Evolutionary conservation across 2,888 invertebrate genomes (phyloP).

Genomic region (Diaphora mendica): DNA sequence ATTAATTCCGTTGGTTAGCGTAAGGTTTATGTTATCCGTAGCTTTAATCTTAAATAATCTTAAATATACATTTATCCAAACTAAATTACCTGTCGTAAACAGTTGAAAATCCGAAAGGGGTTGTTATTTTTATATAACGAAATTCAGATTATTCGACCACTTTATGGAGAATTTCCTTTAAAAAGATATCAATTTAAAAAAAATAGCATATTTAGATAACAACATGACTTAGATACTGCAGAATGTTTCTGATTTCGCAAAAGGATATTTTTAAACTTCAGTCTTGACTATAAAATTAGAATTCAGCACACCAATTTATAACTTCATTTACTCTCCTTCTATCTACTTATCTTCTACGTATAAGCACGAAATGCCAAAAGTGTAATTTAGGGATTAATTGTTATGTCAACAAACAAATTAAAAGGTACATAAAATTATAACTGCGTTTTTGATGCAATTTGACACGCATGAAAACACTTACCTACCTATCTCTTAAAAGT

Average conservation of each 20-base stretch:
- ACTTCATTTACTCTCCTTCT: background rate
- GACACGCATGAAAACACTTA: background rate
- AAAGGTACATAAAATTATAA: background rate
- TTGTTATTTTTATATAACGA: background rate
- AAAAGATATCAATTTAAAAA: too few species aligned
- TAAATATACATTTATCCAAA: conserved; percentile 53
- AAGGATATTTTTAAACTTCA: background rate
- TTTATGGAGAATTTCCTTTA: background rate
- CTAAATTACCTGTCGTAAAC: conserved; percentile 34
- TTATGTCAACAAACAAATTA: background rate
- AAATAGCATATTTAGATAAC: too few species aligned
- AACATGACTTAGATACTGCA: too few species aligned
- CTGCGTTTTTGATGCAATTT: background rate
- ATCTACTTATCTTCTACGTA: background rate
- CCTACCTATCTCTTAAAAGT: background rate
- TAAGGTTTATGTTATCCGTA: conserved; percentile 53
- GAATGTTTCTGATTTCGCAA: background rate
- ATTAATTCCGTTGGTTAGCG: conserved; percentile 56
- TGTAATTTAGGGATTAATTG: background rate
- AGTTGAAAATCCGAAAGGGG: conserved; percentile 30
- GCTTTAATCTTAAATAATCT: conserved; percentile 57
- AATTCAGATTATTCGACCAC: background rate
- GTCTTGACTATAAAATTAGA: background rate
- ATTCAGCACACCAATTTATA: background rate
- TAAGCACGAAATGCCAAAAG: background rate